phyloP scores from a whole-genome alignment of 2,888 invertebrate species.

The Cephus pulcher region DNA sequence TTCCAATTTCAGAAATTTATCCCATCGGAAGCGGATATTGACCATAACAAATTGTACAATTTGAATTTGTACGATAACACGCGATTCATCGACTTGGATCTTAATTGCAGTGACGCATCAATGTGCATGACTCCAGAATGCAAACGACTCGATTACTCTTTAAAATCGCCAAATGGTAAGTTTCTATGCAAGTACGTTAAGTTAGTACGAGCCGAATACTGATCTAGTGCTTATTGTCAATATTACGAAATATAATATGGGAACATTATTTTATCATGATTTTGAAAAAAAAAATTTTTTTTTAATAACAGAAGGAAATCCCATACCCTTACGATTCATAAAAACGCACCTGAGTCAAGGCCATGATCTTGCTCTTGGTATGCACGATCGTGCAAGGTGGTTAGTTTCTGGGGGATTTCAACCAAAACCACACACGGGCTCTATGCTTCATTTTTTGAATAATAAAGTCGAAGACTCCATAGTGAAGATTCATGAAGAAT shows the following conservation, averaged over 20 bases:
- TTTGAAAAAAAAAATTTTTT: not conserved
- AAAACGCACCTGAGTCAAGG: conserved; percentile 32
- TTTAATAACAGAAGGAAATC: conserved; percentile 22
- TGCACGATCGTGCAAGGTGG: conserved; percentile 33
- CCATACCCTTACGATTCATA: conserved; percentile 30
- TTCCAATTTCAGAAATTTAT: no score
- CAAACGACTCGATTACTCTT: conserved; percentile 22
- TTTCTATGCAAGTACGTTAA: not conserved
- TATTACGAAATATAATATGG: no score
- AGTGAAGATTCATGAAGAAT: conserved; percentile 33
- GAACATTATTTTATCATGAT: no score
- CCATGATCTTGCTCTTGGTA: conserved; percentile 32
- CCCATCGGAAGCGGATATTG: no score
- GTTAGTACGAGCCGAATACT: no score
- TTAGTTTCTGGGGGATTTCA: conserved; percentile 21
- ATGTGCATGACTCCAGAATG: conserved; percentile 22
- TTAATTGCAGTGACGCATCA: conserved; percentile 27
- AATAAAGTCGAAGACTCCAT: conserved; percentile 23
- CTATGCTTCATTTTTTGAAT: conserved; percentile 36
- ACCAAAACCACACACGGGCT: conserved; percentile 33
- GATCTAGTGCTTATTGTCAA: no score
- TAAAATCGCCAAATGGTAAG: conserved; percentile 31
- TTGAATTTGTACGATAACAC: conserved; percentile 21
- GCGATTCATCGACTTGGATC: conserved; percentile 32
- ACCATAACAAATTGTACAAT: conserved; percentile 24